These are phyloP conservation scores for Pelochelys cantorii DNA, from an alignment of 2,797 vertebrate species.

Conservation along the genomic window DNA sequence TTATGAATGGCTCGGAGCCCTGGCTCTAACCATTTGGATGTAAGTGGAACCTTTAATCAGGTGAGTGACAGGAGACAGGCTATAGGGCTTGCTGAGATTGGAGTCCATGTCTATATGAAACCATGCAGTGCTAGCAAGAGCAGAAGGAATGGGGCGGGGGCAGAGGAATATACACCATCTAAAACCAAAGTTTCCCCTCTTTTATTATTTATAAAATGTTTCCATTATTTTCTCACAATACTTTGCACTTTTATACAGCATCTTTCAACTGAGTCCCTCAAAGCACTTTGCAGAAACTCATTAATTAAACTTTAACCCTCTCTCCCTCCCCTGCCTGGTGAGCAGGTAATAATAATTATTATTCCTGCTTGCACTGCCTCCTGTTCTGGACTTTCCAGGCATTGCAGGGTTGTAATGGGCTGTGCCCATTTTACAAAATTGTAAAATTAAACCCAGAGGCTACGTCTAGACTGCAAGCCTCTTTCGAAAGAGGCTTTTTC, in stretches of 20 bases:
- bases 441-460: background rate
- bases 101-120: conserved; percentile 56
- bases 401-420: background rate
- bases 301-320: conserved; percentile 61
- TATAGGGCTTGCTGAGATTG: conserved; percentile 71
- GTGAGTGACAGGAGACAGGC: conserved; percentile 79
- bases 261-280: conserved; percentile 67
- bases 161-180: conserved; percentile 27
- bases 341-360: conserved; percentile 38
- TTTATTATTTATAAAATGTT: conserved; percentile 76
- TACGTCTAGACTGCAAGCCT: too few species aligned
- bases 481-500: too few species aligned
- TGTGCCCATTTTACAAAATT: background rate
- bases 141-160: background rate
- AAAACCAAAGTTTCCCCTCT: conserved; percentile 63
- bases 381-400: background rate
- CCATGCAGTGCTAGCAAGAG: conserved; percentile 60
- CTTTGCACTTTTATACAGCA: conserved; percentile 56
- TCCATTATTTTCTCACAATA: conserved; percentile 61
- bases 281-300: conserved; percentile 48
- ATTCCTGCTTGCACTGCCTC: background rate
- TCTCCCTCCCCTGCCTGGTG: background rate
- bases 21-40: conserved; percentile 75
- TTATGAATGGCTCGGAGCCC: conserved; percentile 83
- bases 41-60: conserved; percentile 83